Evolutionary conservation across 1,140 invertebrate genomes (phyloP), one percentile per base, ranked within the genome.

Genomic region (Ceratoteleas bidentatus): DNA sequence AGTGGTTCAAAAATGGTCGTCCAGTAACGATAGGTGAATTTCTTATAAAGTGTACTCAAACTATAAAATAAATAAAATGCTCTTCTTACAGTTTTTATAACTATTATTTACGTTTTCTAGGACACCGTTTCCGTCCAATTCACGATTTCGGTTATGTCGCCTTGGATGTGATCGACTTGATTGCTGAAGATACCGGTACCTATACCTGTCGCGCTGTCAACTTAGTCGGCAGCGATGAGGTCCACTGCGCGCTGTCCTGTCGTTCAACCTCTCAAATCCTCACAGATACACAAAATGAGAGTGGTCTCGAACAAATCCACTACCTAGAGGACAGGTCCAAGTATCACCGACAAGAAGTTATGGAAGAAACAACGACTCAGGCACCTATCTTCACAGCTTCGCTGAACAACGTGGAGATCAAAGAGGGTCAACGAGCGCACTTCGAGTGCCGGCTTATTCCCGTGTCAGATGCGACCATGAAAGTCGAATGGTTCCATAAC

Each of bases 401-500:
- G 0, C 91, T 98, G 62, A 97, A 97, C 87, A 97, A 97, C 85
- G 94, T 97, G 33, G 95, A 98, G 85, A 96, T 99, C 64, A 96
- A 96, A 87, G 99, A 99, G 93, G 97, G 97, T 14, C 97, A 99
- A 88, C 92, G 97, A 54, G 97, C 97, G 32, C 98, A 99, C 87
- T 99, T 99, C 87, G 98, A 99, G 90, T 98, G 96, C 85, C 95
- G 98, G 38, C 90, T 99, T 9, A 97, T 99, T 84, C 99, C 99
- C 7, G 96, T 99, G 15, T 98, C 98, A 43, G 98, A 99, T 92
- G 94, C 97, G 0, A 97, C 96, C 0, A 96, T 99, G 96, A 97
- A 96, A 89, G 97, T 99, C 0, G 97, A 99, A 92, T 99, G 99
- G 99, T 99, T 97, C 92, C 97, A 98, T 78, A 98, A 99, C 88